These are phyloP conservation scores for Tychaedon coryphoeus DNA, from an alignment of 2,113 vertebrate species.

Conservation along the genomic window DNA sequence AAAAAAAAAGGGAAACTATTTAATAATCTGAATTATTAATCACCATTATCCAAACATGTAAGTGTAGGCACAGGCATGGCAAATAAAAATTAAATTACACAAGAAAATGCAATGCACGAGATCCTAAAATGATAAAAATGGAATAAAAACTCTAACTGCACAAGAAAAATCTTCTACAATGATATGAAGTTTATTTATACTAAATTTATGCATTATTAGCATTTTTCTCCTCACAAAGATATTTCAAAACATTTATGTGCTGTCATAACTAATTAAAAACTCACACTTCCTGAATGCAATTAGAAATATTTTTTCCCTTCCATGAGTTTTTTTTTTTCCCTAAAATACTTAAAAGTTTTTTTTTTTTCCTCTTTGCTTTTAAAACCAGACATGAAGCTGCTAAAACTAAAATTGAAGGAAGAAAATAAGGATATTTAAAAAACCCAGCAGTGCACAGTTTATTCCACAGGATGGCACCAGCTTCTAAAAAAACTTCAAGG, in stretches of 20 bases:
- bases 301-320: neutral
- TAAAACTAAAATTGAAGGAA: too few relatives aligned
- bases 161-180: neutral
- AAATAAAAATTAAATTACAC: neutral
- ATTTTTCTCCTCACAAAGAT: neutral
- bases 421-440: neutral
- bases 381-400: neutral
- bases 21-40: neutral
- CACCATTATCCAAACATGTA: fast-evolving
- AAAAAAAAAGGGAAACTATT: neutral
- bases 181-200: neutral
- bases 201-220: neutral
- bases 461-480: constrained; percentile 39
- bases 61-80: neutral
- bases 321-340: neutral
- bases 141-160: neutral
- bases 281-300: neutral
- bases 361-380: neutral
- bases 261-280: neutral
- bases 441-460: neutral
- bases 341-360: neutral
- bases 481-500: neutral
- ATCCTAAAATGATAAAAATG: neutral
- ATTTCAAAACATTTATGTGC: neutral
- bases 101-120: neutral